Conservation (phyloP, 1,140 invertebrate genomes). For the Papilio aristodemus region DNA sequence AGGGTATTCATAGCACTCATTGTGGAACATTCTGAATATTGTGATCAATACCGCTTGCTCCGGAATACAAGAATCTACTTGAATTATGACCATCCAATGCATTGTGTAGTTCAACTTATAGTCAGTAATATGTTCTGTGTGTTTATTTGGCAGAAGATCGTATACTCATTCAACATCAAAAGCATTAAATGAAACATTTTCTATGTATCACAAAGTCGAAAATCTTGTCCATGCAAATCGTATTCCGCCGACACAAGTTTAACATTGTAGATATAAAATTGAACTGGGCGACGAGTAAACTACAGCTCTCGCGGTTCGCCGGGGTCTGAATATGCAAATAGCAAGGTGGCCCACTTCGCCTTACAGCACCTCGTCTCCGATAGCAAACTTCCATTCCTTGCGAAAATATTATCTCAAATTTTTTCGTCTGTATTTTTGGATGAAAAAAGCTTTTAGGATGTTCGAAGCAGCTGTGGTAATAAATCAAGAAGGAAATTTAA, state of each 20-base stretch:
- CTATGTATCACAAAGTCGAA: neutral
- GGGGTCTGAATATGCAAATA: constrained; percentile 51
- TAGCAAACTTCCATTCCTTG: constrained; percentile 36
- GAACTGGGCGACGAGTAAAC: constrained; percentile 28
- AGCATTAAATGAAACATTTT: neutral
- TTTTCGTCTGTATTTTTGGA: constrained; percentile 34
- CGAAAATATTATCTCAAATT: constrained; percentile 47
- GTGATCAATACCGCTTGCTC: neutral
- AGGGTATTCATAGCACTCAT: constrained; percentile 1
- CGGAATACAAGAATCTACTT: neutral
- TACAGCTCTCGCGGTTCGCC: constrained; percentile 36
- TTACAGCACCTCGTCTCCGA: constrained; percentile 31
- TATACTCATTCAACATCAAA: neutral
- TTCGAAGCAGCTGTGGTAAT: constrained; percentile 1
- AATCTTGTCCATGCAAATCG: neutral
- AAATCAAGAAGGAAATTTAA: neutral
- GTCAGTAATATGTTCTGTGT: neutral
- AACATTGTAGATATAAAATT: constrained; percentile 42
- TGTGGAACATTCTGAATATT: constrained; percentile 1
- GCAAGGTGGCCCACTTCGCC: constrained; percentile 41
- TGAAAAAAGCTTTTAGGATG: constrained; percentile 1
- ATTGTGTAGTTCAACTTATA: neutral
- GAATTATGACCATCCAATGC: neutral
- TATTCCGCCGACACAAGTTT: constrained; percentile 31
- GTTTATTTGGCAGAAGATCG: too few relatives aligned